Evolutionary conservation across 2,888 invertebrate species (phyloP), one percentile per base, ranked within the genome.

Genomic region (Pristionchus mayeri): DNA sequence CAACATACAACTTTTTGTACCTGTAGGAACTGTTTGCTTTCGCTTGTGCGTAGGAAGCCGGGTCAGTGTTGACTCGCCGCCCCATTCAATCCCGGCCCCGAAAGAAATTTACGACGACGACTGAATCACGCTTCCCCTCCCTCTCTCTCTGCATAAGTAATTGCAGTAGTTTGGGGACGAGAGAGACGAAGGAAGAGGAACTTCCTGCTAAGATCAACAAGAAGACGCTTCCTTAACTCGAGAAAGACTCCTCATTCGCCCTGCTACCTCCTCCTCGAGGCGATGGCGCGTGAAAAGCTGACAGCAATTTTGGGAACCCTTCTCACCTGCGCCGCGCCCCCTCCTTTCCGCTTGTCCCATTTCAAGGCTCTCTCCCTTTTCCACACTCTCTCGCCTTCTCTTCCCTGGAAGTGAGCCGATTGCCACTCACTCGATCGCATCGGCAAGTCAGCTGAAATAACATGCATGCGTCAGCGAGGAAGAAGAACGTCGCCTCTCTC

Each of bases 161-260:
- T 44, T 37, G 63, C 63, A 63, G 63, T 63, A 11, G 63, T 63
- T 63, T 63, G 63, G 63, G 63, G 63, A 34, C 21, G 18, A 63
- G 63, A 63, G 21, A 37, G 63, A 44, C 44, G 63, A 63, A 34
- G 18, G 63, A 18, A 34, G 63, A 18, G 63, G 30, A 18, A 44
- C 44, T 44, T 44, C 44, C 44, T 44, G 7, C 44, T 44, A 6
- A 13, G 13, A 44, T 44, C 7, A 44, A 44, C 44, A 44, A 13
- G n/a, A n/a, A n/a, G n/a, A n/a, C n/a, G n/a, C n/a, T n/a, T n/a
- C n/a, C n/a, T n/a, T n/a, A n/a, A n/a, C n/a, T n/a, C n/a, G n/a
- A n/a, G n/a, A n/a, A n/a, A n/a, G n/a, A n/a, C n/a, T n/a, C n/a
- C n/a, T n/a, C n/a, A n/a, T n/a, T n/a, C n/a, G n/a, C n/a, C n/a